Percentiles rank a stretch among this genome's conserved stretches.
Evolutionary conservation across 2,797 vertebrate species (phyloP).

Genomic region (Pangasius djambal): DNA sequence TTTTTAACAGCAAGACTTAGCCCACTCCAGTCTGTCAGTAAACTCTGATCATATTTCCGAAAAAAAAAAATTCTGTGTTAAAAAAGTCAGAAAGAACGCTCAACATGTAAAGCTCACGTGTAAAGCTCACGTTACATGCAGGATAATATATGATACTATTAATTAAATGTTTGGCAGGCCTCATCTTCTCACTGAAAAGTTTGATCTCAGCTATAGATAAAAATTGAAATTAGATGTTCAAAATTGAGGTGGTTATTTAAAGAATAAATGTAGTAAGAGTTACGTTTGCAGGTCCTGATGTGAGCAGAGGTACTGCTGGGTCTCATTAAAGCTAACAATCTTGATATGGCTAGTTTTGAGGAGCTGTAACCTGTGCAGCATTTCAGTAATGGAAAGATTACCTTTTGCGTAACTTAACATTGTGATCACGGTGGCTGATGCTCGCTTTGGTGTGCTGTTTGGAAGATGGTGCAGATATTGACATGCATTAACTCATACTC

Average conservation of each 20-base stretch:
- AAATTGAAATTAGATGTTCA: neutral
- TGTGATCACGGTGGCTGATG: neutral
- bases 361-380: neutral
- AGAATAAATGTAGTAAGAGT: neutral
- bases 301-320: too few relatives aligned
- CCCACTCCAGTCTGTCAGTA: too few relatives aligned
- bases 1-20: neutral
- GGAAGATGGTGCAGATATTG: neutral
- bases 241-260: neutral
- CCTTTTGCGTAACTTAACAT: neutral
- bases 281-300: neutral
- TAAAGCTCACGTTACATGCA: neutral
- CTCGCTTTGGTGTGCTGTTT: neutral
- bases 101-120: too few relatives aligned
- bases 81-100: too few relatives aligned
- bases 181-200: neutral
- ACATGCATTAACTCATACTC: neutral
- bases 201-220: neutral
- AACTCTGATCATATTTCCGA: too few relatives aligned
- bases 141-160: neutral
- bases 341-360: neutral
- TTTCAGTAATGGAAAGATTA: neutral
- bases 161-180: neutral
- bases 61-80: too few relatives aligned
- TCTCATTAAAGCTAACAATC: neutral